Evolutionary conservation across 1,140 invertebrate genomes (phyloP), one percentile per base, ranked within the genome.

Genomic region (Sipha flava): DNA sequence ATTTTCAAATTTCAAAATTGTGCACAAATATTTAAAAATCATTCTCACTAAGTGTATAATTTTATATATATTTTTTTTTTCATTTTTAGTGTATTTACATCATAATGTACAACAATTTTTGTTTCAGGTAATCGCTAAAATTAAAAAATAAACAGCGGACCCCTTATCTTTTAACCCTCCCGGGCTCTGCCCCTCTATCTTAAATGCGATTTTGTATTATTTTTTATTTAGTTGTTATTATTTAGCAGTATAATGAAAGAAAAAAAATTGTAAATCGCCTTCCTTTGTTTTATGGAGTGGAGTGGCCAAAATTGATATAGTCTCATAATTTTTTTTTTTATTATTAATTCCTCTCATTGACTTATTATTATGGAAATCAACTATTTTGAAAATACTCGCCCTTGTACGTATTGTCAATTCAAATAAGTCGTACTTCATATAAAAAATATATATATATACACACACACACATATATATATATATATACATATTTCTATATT

Each of bases 81-180:
- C 14, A 43, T 43, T 70, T 70, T 73, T 77, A 77, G 73, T 54
- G 49, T 77, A 77, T 77, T n/a, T 59, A 77, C 73, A 77, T 59
- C 52, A 77, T 77, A 59, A 77, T 77, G 52, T 77, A 77, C 73
- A 77, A 77, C 21, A 77, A 77, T 77, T 77, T 77, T 77, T 77
- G 73, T 77, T 77, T 77, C 52, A 77, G 72, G 73, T 77, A 77
- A 59, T 77, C 52, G 34, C 73, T 77, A 77, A 77, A 77, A 77
- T 59, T 57, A 59, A 59, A 47, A 77, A 57, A 21, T 77, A 57
- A 77, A 57, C 52, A 54, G 29, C 29, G 52, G 52, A 77, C 59
- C n/a, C 52, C 34, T 59, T 54, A 9, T 31, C 70, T 37, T n/a
- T 64, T 73, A 73, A 31, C 47, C n/a, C 45, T 72, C 49, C 72